phyloP scores from a whole-genome alignment of 2,113 vertebrate genomes.

The Gymnorhina tibicen region DNA sequence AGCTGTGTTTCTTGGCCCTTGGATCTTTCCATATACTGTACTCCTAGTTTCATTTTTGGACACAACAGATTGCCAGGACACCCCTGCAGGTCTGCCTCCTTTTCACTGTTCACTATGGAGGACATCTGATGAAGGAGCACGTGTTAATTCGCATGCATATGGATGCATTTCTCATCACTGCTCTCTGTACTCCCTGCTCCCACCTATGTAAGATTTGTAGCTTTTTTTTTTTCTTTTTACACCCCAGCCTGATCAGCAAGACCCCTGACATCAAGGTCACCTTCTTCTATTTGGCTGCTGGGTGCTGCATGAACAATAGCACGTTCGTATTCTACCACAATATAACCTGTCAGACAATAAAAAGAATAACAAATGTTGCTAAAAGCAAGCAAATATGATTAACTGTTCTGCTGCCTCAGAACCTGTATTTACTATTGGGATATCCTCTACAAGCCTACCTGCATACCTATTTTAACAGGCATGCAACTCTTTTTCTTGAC shows the following conservation, averaged over 20 bases:
- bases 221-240: neutral
- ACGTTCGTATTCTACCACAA: neutral
- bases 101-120: neutral
- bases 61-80: neutral
- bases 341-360: neutral
- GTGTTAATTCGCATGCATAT: neutral
- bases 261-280: neutral
- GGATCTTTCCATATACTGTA: neutral
- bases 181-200: neutral
- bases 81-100: neutral
- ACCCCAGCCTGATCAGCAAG: neutral
- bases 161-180: neutral
- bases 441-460: neutral
- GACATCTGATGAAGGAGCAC: accelerated
- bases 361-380: neutral
- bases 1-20: neutral
- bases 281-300: neutral
- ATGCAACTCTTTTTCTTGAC: neutral
- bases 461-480: neutral
- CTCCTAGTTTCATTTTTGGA: neutral
- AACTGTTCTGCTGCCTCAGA: neutral
- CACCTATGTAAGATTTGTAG: neutral
- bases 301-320: neutral
- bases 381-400: neutral
- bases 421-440: neutral